These are phyloP conservation scores for Planiliza haematocheilus DNA, from an alignment of 2,113 vertebrate genomes.

Conservation along the genomic window DNA sequence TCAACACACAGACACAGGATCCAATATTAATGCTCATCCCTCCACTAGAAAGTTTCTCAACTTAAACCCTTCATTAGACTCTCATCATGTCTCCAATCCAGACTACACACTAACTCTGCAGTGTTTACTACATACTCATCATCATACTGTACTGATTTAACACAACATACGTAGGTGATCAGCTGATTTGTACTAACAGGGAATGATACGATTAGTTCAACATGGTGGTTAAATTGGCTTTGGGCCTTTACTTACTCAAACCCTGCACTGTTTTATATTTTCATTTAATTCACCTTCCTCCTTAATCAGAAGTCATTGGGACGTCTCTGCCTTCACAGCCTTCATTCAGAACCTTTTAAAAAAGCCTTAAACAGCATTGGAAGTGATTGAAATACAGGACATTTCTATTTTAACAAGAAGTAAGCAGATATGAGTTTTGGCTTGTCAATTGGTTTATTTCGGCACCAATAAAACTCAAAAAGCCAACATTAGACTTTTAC, in stretches of 20 bases:
- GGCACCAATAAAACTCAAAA: no score
- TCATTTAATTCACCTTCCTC: background rate
- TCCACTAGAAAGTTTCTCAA: no score
- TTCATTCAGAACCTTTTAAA: background rate
- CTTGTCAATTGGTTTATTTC: no score
- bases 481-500: no score
- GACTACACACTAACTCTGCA: background rate
- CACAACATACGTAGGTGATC: background rate
- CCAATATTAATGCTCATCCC: background rate
- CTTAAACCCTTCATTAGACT: background rate
- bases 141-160: background rate
- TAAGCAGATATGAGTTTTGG: no score
- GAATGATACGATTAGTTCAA: background rate
- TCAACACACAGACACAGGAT: no score
- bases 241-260: no score
- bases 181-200: conserved; percentile 1
- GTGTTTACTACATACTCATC: background rate
- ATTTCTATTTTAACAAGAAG: no score
- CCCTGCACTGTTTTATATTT: background rate
- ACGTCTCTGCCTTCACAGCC: background rate
- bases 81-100: rapidly evolving
- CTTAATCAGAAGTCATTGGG: background rate
- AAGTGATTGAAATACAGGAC: background rate
- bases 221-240: no score
- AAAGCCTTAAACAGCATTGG: conserved; percentile 20